Conservation (phyloP, 2,888 invertebrate genomes). For the Cylindroiulus punctatus region DNA sequence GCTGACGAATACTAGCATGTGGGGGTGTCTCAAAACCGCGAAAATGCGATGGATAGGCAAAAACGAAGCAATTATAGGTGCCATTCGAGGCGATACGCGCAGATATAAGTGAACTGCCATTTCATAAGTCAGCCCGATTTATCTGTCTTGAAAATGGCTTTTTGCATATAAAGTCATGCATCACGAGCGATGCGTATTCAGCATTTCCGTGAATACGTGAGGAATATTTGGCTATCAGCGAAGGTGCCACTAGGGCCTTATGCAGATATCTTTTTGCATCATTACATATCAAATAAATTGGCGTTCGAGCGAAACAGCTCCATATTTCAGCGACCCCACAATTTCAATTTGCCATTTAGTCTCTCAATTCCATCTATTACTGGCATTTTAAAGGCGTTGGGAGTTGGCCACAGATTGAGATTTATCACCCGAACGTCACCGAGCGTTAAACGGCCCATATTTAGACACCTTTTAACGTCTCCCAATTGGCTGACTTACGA, state of each 20-base stretch:
- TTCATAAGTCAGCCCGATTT: neutral
- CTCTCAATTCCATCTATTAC: constrained; percentile 53
- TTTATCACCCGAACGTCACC: constrained; percentile 44
- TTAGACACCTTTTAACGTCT: constrained; percentile 51
- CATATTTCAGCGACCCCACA: constrained; percentile 49
- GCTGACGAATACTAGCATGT: neutral
- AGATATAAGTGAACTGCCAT: neutral
- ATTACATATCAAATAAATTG: constrained; percentile 40
- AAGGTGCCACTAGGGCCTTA: neutral
- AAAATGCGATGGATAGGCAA: neutral
- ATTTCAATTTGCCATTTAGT: constrained; percentile 53
- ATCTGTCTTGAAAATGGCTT: neutral
- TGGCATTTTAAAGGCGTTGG: constrained; percentile 48
- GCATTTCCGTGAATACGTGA: neutral
- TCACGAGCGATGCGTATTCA: neutral
- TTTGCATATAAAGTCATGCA: constrained; percentile 14
- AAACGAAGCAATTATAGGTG: neutral
- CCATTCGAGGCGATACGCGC: neutral
- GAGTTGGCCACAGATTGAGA: constrained; percentile 49
- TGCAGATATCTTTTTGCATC: constrained; percentile 37
- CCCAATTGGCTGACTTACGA: constrained; percentile 50
- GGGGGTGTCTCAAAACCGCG: too few species aligned
- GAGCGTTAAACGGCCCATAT: constrained; percentile 42
- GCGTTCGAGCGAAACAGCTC: neutral
- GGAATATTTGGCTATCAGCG: constrained; percentile 8